These are phyloP conservation scores for Balanococcus diminutus DNA, from an alignment of 2,888 invertebrate genomes.

Conservation along the genomic window DNA sequence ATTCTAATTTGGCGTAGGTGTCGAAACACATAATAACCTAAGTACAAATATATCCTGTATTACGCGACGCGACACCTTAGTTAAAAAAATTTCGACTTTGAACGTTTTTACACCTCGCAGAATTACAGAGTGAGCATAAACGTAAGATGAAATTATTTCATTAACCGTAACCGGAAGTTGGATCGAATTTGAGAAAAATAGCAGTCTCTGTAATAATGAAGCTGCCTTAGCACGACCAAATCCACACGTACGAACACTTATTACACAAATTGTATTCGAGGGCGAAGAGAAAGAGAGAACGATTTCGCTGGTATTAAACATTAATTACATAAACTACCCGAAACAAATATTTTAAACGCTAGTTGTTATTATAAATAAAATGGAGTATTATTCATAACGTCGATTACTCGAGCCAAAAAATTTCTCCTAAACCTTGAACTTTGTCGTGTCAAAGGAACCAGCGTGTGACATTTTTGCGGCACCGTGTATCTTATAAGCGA, in stretches of 20 bases:
- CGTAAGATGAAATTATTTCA: not conserved
- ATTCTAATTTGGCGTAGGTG: not conserved
- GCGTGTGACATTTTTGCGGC: not conserved
- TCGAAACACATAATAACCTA: not conserved
- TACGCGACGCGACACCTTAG: not conserved
- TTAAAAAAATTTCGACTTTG: not conserved
- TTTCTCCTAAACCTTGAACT: slow-evolving; percentile 38
- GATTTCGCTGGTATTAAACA: slow-evolving; percentile 7
- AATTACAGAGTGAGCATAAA: not conserved
- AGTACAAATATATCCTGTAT: not conserved
- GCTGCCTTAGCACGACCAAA: not conserved
- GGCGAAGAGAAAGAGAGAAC: not conserved
- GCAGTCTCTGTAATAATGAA: not conserved
- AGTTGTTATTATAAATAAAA: slow-evolving; percentile 30
- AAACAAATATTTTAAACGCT: slow-evolving; percentile 37
- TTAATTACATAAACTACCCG: slow-evolving; percentile 31
- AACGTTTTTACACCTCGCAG: not conserved
- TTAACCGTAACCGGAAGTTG: not conserved
- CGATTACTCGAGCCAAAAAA: slow-evolving; percentile 30
- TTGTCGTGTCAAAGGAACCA: slow-evolving; percentile 26
- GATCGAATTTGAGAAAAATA: not conserved
- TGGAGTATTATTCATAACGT: slow-evolving; percentile 32
- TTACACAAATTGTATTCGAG: not conserved
- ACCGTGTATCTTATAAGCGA: not conserved
- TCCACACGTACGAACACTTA: not conserved